Conservation (phyloP, 2,113 vertebrate genomes). For the Elephantulus edwardii region DNA sequence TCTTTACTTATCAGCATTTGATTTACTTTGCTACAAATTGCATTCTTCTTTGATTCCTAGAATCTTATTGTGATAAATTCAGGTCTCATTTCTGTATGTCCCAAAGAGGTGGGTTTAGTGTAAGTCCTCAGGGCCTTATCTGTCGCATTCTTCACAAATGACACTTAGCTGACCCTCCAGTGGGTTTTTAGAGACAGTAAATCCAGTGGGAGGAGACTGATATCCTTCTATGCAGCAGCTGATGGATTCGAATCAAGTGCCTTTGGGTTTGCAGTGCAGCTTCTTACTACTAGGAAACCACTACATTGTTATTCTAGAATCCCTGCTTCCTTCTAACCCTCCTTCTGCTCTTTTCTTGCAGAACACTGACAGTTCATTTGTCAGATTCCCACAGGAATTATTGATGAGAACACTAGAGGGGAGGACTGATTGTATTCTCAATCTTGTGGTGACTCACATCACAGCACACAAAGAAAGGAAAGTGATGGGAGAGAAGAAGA, state of each 20-base stretch:
- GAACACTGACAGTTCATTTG: not conserved
- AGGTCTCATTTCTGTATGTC: not conserved
- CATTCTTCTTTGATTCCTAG: not conserved
- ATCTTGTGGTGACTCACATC: not conserved
- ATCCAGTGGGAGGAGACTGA: no score
- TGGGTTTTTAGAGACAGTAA: no score
- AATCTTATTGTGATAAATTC: not conserved
- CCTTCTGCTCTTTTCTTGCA: not conserved
- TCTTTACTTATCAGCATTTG: not conserved
- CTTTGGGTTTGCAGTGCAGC: no score
- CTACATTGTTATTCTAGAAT: not conserved
- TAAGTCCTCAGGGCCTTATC: not conserved
- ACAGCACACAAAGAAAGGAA: not conserved
- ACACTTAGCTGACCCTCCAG: no score
- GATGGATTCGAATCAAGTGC: no score
- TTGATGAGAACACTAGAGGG: not conserved
- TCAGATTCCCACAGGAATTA: not conserved
- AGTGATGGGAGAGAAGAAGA: not conserved
- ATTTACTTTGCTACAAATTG: not conserved
- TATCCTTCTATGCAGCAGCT: no score
- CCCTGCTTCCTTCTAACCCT: not conserved
- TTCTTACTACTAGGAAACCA: no score
- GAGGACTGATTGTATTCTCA: not conserved
- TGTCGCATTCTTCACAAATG: not conserved
- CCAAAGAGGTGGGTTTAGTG: not conserved